Percentiles rank a stretch among this genome's conserved stretches.
phyloP scores from a whole-genome alignment of 1,140 invertebrate genomes.

The Venustaconcha ellipsiformis region DNA sequence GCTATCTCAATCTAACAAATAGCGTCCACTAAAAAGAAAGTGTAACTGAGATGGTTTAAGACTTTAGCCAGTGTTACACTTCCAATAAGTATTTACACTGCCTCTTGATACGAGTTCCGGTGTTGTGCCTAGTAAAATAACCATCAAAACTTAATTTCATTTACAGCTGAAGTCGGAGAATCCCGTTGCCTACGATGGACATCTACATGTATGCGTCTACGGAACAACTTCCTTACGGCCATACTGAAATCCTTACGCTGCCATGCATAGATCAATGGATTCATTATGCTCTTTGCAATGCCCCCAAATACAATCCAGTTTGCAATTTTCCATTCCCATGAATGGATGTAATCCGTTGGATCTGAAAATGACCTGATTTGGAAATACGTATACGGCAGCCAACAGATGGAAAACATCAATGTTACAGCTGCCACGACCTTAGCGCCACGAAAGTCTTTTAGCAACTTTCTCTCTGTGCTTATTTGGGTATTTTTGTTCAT shows the following conservation, averaged over 20 bases:
- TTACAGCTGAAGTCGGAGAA: too few relatives aligned
- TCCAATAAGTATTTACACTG: too few relatives aligned
- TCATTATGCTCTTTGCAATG: conserved; percentile 34
- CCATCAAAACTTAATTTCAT: too few relatives aligned
- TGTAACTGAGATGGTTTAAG: too few relatives aligned
- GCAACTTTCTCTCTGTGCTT: conserved; percentile 5
- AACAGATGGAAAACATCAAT: conserved; percentile 29
- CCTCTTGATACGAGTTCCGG: too few relatives aligned
- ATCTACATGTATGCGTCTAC: too few relatives aligned
- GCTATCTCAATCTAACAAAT: too few relatives aligned
- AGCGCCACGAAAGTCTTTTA: conserved; percentile 26
- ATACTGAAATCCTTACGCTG: conserved; percentile 34
- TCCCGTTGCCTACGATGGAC: too few relatives aligned
- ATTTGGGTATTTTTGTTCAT: too few relatives aligned
- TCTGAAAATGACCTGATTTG: conserved; percentile 19
- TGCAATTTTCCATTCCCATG: conserved; percentile 7
- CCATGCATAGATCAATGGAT: conserved; percentile 41
- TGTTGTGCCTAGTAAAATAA: too few relatives aligned
- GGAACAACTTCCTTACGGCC: conserved; percentile 6
- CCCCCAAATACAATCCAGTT: conserved; percentile 41
- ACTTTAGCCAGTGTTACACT: too few relatives aligned
- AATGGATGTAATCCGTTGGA: conserved; percentile 5
- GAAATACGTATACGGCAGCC: conserved; percentile 28
- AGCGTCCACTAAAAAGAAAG: too few relatives aligned
- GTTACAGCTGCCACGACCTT: conserved; percentile 24